These are phyloP conservation scores for Aphelenchoides fujianensis DNA, from an alignment of 1,140 invertebrate genomes.

Conservation along the genomic window DNA sequence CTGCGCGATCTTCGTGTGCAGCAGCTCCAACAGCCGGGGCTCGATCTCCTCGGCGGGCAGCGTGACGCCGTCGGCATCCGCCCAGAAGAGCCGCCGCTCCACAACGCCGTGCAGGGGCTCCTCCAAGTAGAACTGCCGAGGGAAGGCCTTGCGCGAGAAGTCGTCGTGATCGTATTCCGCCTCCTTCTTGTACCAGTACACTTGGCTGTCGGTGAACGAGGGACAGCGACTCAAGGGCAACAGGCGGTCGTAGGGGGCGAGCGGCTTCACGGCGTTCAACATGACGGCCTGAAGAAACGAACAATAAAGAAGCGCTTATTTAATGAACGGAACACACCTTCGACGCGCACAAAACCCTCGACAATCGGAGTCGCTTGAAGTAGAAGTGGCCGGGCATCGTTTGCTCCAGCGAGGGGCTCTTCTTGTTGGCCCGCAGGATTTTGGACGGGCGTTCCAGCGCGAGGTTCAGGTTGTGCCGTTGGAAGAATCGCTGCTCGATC, in stretches of 20 bases:
- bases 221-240: too few relatives aligned
- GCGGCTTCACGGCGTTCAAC: slow-evolving; percentile 2
- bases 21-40: not conserved
- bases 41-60: not conserved
- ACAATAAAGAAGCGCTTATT: too few relatives aligned
- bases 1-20: not conserved
- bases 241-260: too few relatives aligned
- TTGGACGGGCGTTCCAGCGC: not conserved
- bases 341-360: not conserved
- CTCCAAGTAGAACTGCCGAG: not conserved
- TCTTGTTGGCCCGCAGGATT: slow-evolving; percentile 10
- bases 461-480: not conserved
- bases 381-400: slow-evolving; percentile 6
- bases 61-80: not conserved
- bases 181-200: too few relatives aligned
- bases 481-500: not conserved
- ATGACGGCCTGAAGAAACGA: not conserved
- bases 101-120: not conserved
- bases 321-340: too few relatives aligned
- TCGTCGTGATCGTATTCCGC: not conserved
- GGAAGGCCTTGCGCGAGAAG: not conserved
- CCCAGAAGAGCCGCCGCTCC: not conserved
- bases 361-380: not conserved
- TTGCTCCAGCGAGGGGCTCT: not conserved
- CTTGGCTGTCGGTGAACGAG: too few relatives aligned